These are phyloP conservation scores for Crotalus viridis DNA, from an alignment of 2,113 vertebrate species.

Conservation along the genomic window DNA sequence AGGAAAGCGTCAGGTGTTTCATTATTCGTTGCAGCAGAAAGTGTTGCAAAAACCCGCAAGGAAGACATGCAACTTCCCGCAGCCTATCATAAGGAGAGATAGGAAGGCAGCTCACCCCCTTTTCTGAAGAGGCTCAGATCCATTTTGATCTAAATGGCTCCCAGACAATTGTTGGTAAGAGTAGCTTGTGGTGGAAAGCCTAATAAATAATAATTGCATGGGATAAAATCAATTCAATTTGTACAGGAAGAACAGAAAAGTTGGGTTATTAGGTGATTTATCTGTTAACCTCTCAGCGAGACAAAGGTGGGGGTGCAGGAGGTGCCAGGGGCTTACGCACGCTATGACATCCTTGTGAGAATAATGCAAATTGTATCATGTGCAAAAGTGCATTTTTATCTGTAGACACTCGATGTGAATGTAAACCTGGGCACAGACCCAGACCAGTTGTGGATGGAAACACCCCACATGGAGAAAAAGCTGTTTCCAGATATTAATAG, in stretches of 20 bases:
- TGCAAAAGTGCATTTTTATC: not conserved
- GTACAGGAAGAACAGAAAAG: not conserved
- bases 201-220: not conserved
- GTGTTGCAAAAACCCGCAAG: too few species aligned
- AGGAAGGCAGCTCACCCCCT: too few species aligned
- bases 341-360: not conserved
- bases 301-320: not conserved
- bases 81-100: not conserved
- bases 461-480: not conserved
- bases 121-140: not conserved
- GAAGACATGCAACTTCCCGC: not conserved
- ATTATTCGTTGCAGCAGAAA: not conserved
- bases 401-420: not conserved
- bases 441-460: not conserved
- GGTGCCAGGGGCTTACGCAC: not conserved
- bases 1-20: too few species aligned
- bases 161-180: not conserved
- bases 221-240: not conserved
- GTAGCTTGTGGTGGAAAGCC: not conserved
- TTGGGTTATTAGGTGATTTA: not conserved
- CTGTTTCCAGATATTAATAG: not conserved
- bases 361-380: not conserved
- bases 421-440: not conserved
- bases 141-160: not conserved
- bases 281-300: not conserved